These are phyloP conservation scores for Agrochola lychnidis DNA, from an alignment of 2,888 invertebrate species.

Conservation along the genomic window DNA sequence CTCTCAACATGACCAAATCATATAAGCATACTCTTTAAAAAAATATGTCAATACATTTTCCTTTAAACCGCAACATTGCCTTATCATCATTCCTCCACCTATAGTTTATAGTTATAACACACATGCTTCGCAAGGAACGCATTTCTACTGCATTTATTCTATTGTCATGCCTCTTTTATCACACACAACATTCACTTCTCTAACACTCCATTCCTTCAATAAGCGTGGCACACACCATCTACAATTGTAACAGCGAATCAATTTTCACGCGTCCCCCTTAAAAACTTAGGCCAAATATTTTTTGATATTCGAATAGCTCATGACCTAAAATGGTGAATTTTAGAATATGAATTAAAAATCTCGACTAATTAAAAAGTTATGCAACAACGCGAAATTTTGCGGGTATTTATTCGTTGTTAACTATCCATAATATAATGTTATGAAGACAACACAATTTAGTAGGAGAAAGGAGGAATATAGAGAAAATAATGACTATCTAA, in stretches of 20 bases:
- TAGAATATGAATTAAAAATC: too few species aligned
- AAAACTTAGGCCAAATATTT: too few species aligned
- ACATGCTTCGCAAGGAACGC: neutral
- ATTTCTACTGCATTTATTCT: neutral
- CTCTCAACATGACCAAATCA: neutral
- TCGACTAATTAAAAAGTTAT: too few species aligned
- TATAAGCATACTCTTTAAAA: neutral
- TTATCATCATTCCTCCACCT: neutral
- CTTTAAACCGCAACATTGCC: neutral
- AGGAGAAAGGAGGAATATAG: neutral
- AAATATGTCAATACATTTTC: neutral
- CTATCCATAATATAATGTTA: too few species aligned
- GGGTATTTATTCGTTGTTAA: too few species aligned
- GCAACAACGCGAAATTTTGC: too few species aligned
- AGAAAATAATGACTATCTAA: neutral
- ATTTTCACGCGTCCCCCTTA: too few species aligned
- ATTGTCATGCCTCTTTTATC: too few species aligned
- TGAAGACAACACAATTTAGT: neutral
- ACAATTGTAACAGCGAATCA: too few species aligned
- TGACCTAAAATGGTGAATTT: too few species aligned
- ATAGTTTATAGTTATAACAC: neutral
- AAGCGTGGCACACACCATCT: neutral
- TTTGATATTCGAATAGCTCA: too few species aligned
- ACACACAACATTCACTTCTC: neutral
- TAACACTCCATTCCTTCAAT: too few species aligned